Conservation (phyloP, 1,140 invertebrate genomes). For the Pseudachorutes palmiensis region DNA sequence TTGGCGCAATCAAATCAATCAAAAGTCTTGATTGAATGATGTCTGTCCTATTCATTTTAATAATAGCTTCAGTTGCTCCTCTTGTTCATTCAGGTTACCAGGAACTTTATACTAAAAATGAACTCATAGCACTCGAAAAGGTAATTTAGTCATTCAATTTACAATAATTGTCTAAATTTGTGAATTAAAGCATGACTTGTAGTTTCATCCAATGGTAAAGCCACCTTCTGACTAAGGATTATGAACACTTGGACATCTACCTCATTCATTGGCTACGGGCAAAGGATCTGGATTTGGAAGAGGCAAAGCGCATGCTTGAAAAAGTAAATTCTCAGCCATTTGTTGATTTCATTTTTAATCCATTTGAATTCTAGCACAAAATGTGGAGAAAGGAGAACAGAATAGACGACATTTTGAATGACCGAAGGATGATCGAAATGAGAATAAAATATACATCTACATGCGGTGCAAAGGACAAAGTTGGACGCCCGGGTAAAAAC, state of each 20-base stretch:
- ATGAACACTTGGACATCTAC: background rate
- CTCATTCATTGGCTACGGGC: constrained; percentile 12
- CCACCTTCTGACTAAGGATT: background rate
- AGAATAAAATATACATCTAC: background rate
- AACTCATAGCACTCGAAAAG: no score
- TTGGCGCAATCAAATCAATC: no score
- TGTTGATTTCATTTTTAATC: no score
- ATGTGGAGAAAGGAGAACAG: background rate
- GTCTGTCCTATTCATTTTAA: no score
- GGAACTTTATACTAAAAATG: no score
- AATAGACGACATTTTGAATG: background rate
- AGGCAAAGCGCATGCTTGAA: background rate
- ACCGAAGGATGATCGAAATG: background rate
- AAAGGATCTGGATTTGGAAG: background rate
- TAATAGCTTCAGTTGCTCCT: no score
- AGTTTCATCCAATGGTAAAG: background rate
- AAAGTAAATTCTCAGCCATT: background rate
- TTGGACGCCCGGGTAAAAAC: background rate
- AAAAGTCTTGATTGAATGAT: no score
- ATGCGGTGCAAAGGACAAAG: background rate
- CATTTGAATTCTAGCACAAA: no score
- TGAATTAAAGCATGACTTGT: background rate
- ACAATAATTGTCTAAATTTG: no score
- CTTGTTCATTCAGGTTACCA: no score
- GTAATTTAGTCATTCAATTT: no score